These are phyloP conservation scores for Chaenocephalus aceratus DNA, from an alignment of 2,113 vertebrate species.

Conservation along the genomic window DNA sequence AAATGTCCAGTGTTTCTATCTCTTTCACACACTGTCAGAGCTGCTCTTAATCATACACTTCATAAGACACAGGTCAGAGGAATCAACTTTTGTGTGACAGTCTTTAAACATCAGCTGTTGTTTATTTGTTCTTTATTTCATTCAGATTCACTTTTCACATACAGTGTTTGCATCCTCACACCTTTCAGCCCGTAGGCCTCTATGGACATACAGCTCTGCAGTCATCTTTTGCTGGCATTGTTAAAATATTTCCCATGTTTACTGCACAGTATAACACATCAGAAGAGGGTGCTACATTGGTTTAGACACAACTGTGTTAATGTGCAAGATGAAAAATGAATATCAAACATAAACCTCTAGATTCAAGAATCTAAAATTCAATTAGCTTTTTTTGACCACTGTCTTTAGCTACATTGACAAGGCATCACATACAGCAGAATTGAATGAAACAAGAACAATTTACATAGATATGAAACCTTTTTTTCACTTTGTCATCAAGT, in stretches of 20 bases:
- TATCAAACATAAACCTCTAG: conserved; percentile 42
- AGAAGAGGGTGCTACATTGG: conserved; percentile 56
- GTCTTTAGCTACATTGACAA: conserved; percentile 60
- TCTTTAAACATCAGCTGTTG: no score
- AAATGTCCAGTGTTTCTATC: background rate
- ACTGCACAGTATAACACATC: conserved; percentile 68
- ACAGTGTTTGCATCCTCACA: conserved; percentile 14
- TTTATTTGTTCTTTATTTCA: conserved; percentile 53
- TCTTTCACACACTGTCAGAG: background rate
- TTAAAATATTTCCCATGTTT: conserved; percentile 32
- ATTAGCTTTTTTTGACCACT: conserved; percentile 37
- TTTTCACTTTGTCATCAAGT: conserved; percentile 41
- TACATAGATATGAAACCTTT: conserved; percentile 45
- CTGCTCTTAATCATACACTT: background rate
- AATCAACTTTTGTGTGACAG: no score
- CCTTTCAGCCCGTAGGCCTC: background rate
- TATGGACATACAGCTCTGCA: conserved; percentile 22
- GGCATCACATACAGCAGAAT: conserved; percentile 62
- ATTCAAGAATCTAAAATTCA: conserved; percentile 38
- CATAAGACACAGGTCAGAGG: background rate
- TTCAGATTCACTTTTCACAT: conserved; percentile 37
- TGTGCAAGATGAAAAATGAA: conserved; percentile 60
- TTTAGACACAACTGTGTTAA: conserved; percentile 67
- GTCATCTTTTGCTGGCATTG: conserved; percentile 27
- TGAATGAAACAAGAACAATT: conserved; percentile 45